phyloP scores from a whole-genome alignment of 2,113 vertebrate genomes.

The Atractosteus spatula region DNA sequence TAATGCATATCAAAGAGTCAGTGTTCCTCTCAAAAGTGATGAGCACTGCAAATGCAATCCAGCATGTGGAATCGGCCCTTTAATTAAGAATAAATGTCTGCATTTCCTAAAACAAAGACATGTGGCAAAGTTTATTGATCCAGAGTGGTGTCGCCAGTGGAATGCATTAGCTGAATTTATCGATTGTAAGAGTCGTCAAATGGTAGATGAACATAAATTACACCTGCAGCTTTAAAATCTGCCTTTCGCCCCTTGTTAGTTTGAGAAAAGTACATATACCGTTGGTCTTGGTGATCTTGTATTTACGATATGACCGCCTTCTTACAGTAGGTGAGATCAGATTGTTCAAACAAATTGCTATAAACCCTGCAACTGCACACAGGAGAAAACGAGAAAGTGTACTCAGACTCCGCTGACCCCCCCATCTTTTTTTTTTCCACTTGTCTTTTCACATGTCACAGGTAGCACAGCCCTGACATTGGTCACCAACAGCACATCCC shows the following conservation, averaged over 20 bases:
- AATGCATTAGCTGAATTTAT: not conserved
- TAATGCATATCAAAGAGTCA: no score
- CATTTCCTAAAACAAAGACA: conserved; percentile 13
- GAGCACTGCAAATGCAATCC: not conserved
- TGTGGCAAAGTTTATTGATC: not conserved
- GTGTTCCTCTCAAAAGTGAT: no score
- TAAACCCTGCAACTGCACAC: not conserved
- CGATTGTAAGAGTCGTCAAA: not conserved
- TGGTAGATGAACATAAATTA: not conserved
- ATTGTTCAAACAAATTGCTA: no score
- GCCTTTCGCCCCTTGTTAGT: not conserved
- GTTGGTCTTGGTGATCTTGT: no score
- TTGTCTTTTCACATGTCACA: no score
- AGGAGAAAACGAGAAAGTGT: not conserved
- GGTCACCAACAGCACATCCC: no score
- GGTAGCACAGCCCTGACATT: no score
- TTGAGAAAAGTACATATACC: not conserved
- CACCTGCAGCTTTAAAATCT: not conserved
- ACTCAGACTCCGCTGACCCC: no score
- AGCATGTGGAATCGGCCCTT: not conserved
- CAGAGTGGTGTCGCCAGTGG: not conserved
- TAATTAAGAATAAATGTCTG: conserved; percentile 7
- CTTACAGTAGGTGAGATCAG: no score
- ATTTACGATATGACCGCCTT: no score
- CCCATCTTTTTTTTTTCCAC: no score